Conservation (phyloP, 2,113 vertebrate genomes). For the Calidris pugnax region DNA sequence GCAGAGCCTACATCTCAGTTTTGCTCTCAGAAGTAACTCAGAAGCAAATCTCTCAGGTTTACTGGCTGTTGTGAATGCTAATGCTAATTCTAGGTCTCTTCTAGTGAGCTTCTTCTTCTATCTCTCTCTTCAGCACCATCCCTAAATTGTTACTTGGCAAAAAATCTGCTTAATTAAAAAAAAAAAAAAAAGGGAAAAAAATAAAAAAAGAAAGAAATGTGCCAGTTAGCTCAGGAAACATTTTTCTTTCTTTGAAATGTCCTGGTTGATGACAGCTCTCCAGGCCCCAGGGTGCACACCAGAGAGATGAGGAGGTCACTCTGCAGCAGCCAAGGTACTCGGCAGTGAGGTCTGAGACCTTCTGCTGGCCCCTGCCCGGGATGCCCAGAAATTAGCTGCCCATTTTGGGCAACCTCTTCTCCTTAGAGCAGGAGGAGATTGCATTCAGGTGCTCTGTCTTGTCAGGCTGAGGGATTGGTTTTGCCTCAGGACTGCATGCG, state of each 20-base stretch:
- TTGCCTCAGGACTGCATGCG: not conserved
- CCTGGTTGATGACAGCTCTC: not conserved
- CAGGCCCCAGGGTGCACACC: not conserved
- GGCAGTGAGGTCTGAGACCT: not conserved
- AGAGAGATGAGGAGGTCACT: not conserved
- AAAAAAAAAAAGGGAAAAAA: too few species aligned
- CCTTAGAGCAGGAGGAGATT: not conserved
- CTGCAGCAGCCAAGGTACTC: not conserved
- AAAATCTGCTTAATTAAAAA: not conserved
- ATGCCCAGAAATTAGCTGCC: not conserved
- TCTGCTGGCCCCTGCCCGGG: not conserved
- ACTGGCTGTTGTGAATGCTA: not conserved
- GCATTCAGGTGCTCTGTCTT: not conserved
- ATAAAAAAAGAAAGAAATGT: not conserved
- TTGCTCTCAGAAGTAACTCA: not conserved
- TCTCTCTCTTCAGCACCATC: not conserved
- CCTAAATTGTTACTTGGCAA: not conserved
- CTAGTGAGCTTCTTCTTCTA: not conserved
- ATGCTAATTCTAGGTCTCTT: not conserved
- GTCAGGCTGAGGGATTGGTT: not conserved
- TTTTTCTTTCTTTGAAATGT: not conserved
- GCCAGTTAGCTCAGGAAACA: not conserved
- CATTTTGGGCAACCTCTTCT: not conserved
- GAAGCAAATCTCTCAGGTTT: not conserved
- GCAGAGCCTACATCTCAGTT: not conserved